Percentiles rank a stretch among this genome's conserved stretches.
phyloP scores from a whole-genome alignment of 2,113 vertebrate genomes.

The Cavia aperea region DNA sequence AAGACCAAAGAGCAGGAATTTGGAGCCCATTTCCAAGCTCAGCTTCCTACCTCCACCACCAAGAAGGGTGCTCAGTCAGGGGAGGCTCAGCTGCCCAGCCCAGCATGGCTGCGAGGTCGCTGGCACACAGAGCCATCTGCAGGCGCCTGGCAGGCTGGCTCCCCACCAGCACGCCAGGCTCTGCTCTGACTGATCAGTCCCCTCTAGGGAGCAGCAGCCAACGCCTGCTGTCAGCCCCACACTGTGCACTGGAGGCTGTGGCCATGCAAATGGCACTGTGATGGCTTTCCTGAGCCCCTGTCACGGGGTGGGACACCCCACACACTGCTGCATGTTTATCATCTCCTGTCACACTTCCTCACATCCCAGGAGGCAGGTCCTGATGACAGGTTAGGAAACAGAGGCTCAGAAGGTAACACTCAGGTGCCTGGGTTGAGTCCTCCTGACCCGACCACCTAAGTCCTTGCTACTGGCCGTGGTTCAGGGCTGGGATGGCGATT shows the following conservation, averaged over 20 bases:
- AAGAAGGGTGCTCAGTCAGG: rapidly evolving
- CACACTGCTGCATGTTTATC: rapidly evolving
- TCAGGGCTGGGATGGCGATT: background rate
- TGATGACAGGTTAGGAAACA: rapidly evolving
- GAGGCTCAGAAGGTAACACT: background rate
- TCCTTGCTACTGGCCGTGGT: rapidly evolving
- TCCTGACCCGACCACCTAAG: background rate
- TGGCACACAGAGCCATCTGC: rapidly evolving
- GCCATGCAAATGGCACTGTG: rapidly evolving
- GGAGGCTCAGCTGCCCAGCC: background rate
- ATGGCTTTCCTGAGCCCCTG: background rate
- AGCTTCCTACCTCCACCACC: background rate
- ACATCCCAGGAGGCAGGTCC: background rate
- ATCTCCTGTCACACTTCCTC: background rate
- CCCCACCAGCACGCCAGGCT: rapidly evolving
- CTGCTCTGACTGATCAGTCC: background rate
- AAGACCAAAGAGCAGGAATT: background rate
- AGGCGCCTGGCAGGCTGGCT: background rate
- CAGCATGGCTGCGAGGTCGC: rapidly evolving
- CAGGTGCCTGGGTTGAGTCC: background rate
- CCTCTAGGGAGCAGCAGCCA: background rate
- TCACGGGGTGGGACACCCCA: rapidly evolving
- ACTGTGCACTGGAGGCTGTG: no score
- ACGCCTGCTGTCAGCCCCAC: background rate
- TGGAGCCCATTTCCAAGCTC: background rate